Evolutionary conservation across 1,140 invertebrate species (phyloP).

Genomic region (Mercenaria mercenaria): DNA sequence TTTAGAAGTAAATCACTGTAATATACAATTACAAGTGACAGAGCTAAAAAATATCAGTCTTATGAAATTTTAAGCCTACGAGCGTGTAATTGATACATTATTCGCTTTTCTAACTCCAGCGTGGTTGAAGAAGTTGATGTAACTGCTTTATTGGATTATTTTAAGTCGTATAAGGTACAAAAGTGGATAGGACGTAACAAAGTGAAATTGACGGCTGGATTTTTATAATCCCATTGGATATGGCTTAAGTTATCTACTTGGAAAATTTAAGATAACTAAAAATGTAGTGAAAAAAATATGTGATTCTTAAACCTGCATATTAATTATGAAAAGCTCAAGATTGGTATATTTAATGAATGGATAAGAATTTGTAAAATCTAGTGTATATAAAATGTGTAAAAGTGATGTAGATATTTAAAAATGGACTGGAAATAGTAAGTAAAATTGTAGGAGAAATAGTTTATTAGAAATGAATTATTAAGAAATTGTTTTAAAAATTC

Average conservation of each 20-base stretch:
- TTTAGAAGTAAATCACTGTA: background rate
- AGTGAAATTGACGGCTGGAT: background rate
- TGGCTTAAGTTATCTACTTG: background rate
- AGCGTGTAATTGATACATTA: constrained; percentile 1
- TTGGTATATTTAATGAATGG: background rate
- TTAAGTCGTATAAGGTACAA: background rate
- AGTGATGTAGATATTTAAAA: too few species aligned
- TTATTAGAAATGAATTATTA: too few species aligned
- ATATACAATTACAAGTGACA: constrained; percentile 15
- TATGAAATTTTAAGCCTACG: background rate
- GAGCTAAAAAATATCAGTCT: background rate
- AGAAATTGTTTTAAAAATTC: too few species aligned
- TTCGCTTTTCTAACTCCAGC: background rate
- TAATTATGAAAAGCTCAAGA: background rate
- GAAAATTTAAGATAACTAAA: background rate
- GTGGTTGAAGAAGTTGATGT: background rate
- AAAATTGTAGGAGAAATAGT: too few species aligned
- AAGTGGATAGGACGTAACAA: background rate
- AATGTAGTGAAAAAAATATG: background rate
- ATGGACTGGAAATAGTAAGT: too few species aligned
- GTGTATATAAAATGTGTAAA: too few species aligned
- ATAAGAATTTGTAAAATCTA: too few species aligned
- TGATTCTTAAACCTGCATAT: background rate
- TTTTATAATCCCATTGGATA: background rate
- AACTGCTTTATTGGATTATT: background rate